Conservation (phyloP, 35 echinoderm and acorn worm species). For the Stichopus chloronotus region DNA sequence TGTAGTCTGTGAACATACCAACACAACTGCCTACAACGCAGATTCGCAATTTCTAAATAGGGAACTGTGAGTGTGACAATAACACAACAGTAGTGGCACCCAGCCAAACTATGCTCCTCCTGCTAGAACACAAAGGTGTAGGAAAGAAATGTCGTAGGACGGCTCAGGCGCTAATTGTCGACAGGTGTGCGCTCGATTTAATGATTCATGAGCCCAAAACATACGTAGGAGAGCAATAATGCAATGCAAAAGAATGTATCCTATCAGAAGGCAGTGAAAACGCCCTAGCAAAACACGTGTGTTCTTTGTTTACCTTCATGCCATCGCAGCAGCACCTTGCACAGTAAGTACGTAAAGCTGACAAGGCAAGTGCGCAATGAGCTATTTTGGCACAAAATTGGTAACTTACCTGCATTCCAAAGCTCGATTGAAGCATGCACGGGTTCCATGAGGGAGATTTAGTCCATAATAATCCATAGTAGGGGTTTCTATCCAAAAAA, state of each 20-base stretch:
- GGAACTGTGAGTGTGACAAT: neutral
- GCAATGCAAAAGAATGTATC: conserved; percentile 8
- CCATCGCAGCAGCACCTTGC: neutral
- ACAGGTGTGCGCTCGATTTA: neutral
- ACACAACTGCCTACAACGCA: no score
- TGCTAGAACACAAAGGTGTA: neutral
- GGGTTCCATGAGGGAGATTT: neutral
- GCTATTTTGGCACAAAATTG: neutral
- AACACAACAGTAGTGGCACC: neutral
- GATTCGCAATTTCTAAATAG: neutral
- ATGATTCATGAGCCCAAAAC: neutral
- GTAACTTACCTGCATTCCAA: neutral
- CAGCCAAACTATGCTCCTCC: neutral
- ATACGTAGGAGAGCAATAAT: neutral
- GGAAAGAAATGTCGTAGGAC: neutral
- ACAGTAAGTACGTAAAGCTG: neutral
- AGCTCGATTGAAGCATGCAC: neutral
- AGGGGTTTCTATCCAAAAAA: conserved; percentile 13
- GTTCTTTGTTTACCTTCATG: conserved; percentile 46
- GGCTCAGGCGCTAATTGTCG: neutral
- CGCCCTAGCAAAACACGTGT: conserved; percentile 47
- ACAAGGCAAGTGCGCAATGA: conserved; percentile 37
- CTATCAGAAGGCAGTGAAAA: conserved; percentile 32
- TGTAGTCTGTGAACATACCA: no score
- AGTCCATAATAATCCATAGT: conserved; percentile 38